Conservation (phyloP, 2,797 vertebrate species). For the Atherinosoma microstoma region DNA sequence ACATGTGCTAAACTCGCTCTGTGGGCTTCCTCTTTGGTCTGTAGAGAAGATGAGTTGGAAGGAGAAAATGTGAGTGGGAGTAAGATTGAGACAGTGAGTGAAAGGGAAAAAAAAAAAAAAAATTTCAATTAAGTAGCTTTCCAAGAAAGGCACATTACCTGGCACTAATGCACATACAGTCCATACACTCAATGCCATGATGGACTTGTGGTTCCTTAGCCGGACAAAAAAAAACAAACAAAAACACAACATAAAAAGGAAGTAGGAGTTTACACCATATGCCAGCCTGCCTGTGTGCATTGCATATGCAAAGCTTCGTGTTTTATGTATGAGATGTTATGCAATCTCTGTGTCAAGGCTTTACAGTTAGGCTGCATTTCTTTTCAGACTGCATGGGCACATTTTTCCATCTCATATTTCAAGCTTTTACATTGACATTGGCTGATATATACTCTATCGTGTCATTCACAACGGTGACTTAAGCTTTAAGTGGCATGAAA, state of each 20-base stretch:
- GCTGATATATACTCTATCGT: slow-evolving; percentile 51
- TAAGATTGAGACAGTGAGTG: slow-evolving; percentile 24
- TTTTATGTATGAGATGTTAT: slow-evolving; percentile 79
- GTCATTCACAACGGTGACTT: slow-evolving; percentile 53
- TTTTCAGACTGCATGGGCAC: slow-evolving; percentile 55
- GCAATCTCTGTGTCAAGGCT: slow-evolving; percentile 68
- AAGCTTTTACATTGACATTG: slow-evolving; percentile 49
- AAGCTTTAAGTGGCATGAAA: slow-evolving; percentile 35
- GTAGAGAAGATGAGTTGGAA: slow-evolving; percentile 37
- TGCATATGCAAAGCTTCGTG: slow-evolving; percentile 72
- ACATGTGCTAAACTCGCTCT: slow-evolving; percentile 55
- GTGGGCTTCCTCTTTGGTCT: slow-evolving; percentile 45
- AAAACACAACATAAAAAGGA: slow-evolving; percentile 22
- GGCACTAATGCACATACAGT: slow-evolving; percentile 35
- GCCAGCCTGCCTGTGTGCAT: slow-evolving; percentile 58
- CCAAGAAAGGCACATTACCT: slow-evolving; percentile 28
- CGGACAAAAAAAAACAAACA: slow-evolving; percentile 53
- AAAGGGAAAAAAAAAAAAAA: slow-evolving; percentile 8
- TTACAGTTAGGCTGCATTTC: slow-evolving; percentile 61
- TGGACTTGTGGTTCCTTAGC: slow-evolving; percentile 57
- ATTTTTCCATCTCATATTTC: slow-evolving; percentile 54
- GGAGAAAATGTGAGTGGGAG: slow-evolving; percentile 30
- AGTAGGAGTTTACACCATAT: slow-evolving; percentile 66
- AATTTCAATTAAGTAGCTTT: slow-evolving; percentile 42
- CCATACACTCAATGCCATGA: slow-evolving; percentile 31